Base-by-base conservation (phyloP, 1,140 invertebrate genomes). In the Teleopsis dalmanni region DNA sequence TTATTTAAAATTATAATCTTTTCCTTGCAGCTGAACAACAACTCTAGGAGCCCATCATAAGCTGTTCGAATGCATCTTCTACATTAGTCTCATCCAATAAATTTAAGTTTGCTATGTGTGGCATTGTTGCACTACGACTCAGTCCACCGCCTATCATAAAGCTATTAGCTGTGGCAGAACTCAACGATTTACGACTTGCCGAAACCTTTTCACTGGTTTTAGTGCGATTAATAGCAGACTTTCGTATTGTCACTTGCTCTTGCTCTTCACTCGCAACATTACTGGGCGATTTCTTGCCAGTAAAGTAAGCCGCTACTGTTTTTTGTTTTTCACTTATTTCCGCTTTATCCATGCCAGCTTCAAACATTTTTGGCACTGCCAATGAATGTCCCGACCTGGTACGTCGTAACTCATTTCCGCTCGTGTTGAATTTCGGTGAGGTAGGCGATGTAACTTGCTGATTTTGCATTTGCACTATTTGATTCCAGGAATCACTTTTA, bases 401-500 rank as follows among this genome's bases (percentile, higher is more conserved):
- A 55, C 83, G 81, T 2, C 78, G 71, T 14, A 81, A 73, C 8
- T 76, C 72, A 31, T 65, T 71, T 10, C 68, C 63, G 25, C 13
- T n/a, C 9, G 29, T 21, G 11, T 40, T 46, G 40, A 51, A 49
- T 29, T 52, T 48, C 42, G 71, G 65, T 45, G 70, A 74, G 42
- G 51, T 60, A 50, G 59, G 52, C 25, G 64, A 58, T 37, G 63
- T 51, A 6, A 62, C 59, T 25, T 56, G 56, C 38, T 57, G 59
- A 14, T 60, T 60, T 44, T 70, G 58, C 9, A 65, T 56, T 51
- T 60, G 51, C 50, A 75, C 58, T 18, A 80, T 73, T 53, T 87
- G 83, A 58, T 87, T 82, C 85, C 87, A 88, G 1, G 86, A 88
- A 65, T 86, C 85, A 3, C 84, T 86, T 62, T 87, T 85, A 27